These are phyloP conservation scores for Nyctereutes procyonoides DNA, from an alignment of 2,113 vertebrate species.

Conservation along the genomic window DNA sequence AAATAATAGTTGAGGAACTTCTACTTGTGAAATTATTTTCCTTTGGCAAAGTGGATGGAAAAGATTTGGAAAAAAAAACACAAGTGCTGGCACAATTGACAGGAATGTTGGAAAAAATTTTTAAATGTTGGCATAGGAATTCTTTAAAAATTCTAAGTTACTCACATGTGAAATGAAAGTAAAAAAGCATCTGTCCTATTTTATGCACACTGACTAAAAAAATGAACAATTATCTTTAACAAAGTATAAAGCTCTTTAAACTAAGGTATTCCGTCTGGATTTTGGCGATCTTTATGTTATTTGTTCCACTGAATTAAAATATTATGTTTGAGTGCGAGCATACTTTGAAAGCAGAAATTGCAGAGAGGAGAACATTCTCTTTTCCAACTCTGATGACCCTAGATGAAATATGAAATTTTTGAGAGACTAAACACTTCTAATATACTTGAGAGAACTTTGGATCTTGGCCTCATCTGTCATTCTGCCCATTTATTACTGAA, in stretches of 20 bases:
- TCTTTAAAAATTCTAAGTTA: slow-evolving; percentile 87
- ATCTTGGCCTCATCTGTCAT: slow-evolving; percentile 56
- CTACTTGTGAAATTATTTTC: slow-evolving; percentile 87
- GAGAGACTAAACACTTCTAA: slow-evolving; percentile 88
- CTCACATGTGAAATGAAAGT: slow-evolving; percentile 86
- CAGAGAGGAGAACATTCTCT: slow-evolving; percentile 83
- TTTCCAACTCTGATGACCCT: slow-evolving; percentile 85
- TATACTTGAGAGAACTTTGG: slow-evolving; percentile 78
- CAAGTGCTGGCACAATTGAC: slow-evolving; percentile 86
- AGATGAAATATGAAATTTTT: slow-evolving; percentile 73
- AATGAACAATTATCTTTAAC: slow-evolving; percentile 83
- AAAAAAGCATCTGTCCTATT: slow-evolving; percentile 87
- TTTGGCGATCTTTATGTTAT: slow-evolving; percentile 83
- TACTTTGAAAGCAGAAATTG: slow-evolving; percentile 80
- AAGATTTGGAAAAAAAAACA: slow-evolving; percentile 81
- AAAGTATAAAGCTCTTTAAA: slow-evolving; percentile 83
- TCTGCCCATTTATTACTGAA: slow-evolving; percentile 62
- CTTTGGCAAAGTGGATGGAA: slow-evolving; percentile 88
- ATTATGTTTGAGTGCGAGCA: slow-evolving; percentile 81
- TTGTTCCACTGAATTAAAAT: slow-evolving; percentile 85
- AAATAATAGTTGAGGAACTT: slow-evolving; percentile 83
- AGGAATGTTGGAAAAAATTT: slow-evolving; percentile 87
- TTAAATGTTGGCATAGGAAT: slow-evolving; percentile 86
- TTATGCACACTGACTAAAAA: slow-evolving; percentile 84
- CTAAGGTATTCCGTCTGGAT: slow-evolving; percentile 78